Conservation (phyloP, 2,797 vertebrate genomes). For the Lycodopsis pacificus region DNA sequence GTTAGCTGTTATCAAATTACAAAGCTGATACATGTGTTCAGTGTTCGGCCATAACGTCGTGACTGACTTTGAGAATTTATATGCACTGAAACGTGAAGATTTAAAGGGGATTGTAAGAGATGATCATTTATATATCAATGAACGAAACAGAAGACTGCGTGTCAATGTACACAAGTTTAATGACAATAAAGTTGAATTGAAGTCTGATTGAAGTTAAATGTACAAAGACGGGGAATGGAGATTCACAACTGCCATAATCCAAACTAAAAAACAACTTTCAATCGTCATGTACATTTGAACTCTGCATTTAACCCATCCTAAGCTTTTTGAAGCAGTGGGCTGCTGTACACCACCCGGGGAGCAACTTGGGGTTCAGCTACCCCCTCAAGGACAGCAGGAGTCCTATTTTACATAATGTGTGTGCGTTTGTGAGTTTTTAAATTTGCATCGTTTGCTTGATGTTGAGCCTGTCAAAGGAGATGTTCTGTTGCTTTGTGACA, state of each 20-base stretch:
- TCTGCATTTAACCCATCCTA: no score
- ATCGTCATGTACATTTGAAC: no score
- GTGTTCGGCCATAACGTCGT: neutral
- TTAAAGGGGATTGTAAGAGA: neutral
- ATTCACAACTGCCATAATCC: neutral
- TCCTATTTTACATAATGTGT: no score
- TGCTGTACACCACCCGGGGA: no score
- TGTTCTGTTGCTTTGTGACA: neutral
- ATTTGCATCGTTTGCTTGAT: no score
- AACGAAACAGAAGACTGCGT: neutral
- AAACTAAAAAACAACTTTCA: neutral
- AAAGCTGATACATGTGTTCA: conserved; percentile 30
- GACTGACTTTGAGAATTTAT: neutral
- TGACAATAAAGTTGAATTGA: no score
- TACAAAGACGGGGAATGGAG: neutral
- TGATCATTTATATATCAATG: neutral
- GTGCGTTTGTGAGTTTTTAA: no score
- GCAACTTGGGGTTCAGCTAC: no score
- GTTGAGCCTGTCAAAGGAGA: no score
- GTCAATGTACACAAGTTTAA: neutral
- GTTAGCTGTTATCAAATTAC: conserved; percentile 33
- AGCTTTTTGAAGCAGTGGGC: no score
- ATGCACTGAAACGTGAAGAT: neutral
- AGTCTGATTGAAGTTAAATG: no score
- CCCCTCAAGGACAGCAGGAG: no score